Evolutionary conservation across 1,140 invertebrate species (phyloP).

Genomic region (Drosophila athabasca): DNA sequence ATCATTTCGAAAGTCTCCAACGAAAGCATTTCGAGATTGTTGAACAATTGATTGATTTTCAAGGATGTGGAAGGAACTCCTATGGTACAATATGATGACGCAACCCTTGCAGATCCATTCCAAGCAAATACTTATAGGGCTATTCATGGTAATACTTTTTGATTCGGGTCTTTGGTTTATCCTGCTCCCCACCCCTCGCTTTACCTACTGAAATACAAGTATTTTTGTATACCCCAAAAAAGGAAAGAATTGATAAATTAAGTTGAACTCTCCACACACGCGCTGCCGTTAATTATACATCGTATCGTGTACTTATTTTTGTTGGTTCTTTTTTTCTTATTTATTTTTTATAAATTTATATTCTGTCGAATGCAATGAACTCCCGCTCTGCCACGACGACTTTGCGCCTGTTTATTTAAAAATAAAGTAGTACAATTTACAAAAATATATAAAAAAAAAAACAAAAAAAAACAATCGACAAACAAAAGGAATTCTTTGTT

Average conservation of each 20-base stretch:
- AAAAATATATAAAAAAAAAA: slow-evolving; percentile 41
- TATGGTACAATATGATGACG: too few relatives aligned
- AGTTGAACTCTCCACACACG: slow-evolving; percentile 67
- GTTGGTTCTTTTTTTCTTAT: slow-evolving; percentile 38
- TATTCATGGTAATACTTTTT: too few relatives aligned
- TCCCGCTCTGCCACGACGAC: slow-evolving; percentile 39
- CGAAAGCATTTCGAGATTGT: not conserved
- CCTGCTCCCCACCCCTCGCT: not conserved
- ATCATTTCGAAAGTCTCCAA: not conserved
- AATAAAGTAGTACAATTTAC: slow-evolving; percentile 68
- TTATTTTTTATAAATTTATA: slow-evolving; percentile 42
- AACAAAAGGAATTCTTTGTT: slow-evolving; percentile 80
- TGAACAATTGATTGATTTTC: slow-evolving; percentile 22
- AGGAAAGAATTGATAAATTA: slow-evolving; percentile 62
- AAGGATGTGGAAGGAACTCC: slow-evolving; percentile 15
- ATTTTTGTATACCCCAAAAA: slow-evolving; percentile 16
- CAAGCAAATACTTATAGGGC: too few relatives aligned
- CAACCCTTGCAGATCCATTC: too few relatives aligned
- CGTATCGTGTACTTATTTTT: slow-evolving; percentile 29
- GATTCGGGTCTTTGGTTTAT: too few relatives aligned
- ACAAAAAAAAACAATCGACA: slow-evolving; percentile 58
- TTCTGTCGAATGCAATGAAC: slow-evolving; percentile 70
- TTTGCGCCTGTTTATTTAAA: slow-evolving; percentile 74
- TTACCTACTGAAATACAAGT: slow-evolving; percentile 22
- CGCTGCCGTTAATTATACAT: slow-evolving; percentile 63